A percentile compares a stretch with the other conserved stretches of the same genome.
phyloP scores from a whole-genome alignment of 1,140 invertebrate genomes.

The Vanessa tameamea region DNA sequence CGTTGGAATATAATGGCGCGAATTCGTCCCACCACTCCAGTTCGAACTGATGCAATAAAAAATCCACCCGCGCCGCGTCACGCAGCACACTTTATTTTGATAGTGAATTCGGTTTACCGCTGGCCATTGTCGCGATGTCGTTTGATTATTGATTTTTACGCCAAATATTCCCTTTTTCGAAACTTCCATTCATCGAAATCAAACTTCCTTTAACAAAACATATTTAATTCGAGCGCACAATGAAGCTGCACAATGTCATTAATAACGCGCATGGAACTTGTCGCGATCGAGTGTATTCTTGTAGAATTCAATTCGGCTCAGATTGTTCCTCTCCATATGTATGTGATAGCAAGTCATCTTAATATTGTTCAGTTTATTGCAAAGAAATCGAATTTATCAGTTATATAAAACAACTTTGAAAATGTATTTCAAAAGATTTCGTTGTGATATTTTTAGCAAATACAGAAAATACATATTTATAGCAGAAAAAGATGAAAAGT shows the following conservation, averaged over 20 bases:
- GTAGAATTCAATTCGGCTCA: slow-evolving; percentile 45
- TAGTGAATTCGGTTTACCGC: slow-evolving; percentile 72
- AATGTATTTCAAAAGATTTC: too few relatives aligned
- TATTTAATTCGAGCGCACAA: slow-evolving; percentile 64
- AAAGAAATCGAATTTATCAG: background rate
- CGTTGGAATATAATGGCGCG: slow-evolving; percentile 46
- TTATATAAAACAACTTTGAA: background rate
- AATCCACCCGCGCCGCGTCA: slow-evolving; percentile 72
- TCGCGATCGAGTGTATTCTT: slow-evolving; percentile 56
- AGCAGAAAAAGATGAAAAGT: slow-evolving; percentile 36
- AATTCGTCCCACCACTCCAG: slow-evolving; percentile 64
- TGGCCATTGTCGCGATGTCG: slow-evolving; percentile 63
- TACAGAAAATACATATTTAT: slow-evolving; percentile 17
- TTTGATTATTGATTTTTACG: slow-evolving; percentile 80
- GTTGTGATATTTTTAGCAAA: background rate
- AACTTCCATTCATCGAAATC: slow-evolving; percentile 69
- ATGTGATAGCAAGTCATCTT: slow-evolving; percentile 36
- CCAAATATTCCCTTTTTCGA: slow-evolving; percentile 74
- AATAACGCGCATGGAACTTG: slow-evolving; percentile 74
- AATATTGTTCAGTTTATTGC: slow-evolving; percentile 15
- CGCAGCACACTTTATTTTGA: slow-evolving; percentile 72
- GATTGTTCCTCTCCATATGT: slow-evolving; percentile 6
- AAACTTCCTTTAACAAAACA: slow-evolving; percentile 69
- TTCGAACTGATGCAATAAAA: slow-evolving; percentile 66
- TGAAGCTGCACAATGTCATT: slow-evolving; percentile 68